Base-by-base conservation (phyloP, 2,888 invertebrate genomes). In the Colostygia pectinataria region DNA sequence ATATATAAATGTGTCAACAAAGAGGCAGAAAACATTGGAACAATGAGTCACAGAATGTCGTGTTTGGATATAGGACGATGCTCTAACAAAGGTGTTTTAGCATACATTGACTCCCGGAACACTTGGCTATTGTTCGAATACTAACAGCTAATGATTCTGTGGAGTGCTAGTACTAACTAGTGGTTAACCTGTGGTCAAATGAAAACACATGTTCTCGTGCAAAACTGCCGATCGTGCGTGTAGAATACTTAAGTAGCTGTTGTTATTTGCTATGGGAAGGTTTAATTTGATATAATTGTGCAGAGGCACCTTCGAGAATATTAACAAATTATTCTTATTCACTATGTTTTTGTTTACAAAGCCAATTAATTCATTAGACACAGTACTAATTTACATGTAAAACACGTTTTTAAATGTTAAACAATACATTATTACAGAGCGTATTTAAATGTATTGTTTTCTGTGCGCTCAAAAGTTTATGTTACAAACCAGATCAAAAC, bases 1-100 rank as follows among this genome's bases (percentile, higher is more conserved):
- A 28, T 5, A 20, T 6, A 1, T 20, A 40, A 51, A 32, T 36
- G 41, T 45, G 24, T 43, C 32, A 42, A 39, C 27, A 49, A 44
- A 9, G 18, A 41, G 14, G 29, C 27, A 27, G 28, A 20, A 41
- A 27, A 13, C 33, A 18, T 31, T 27, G 37, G 12, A 41, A 46
- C 46, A 46, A 46, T 52, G 51, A 42, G 6, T 52, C 46, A 45
- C 28, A 34, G 25, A 38, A 23, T 43, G 41, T 42, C 40, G 41
- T 51, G 51, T 51, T 51, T 45, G 40, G 15, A 37, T 41, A 41
- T 38, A 37, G 51, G 46, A 52, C 51, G 23, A 28, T 52, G 51
- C 51, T 38, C 37, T 37, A 46, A 52, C 51, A 52, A 52, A 52
- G 51, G 51, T 46, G 51, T 46, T 49, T 46, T 41, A 45, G 33